These are phyloP conservation scores for Cepphus grylle DNA, from an alignment of 2,113 vertebrate genomes.

Conservation along the genomic window DNA sequence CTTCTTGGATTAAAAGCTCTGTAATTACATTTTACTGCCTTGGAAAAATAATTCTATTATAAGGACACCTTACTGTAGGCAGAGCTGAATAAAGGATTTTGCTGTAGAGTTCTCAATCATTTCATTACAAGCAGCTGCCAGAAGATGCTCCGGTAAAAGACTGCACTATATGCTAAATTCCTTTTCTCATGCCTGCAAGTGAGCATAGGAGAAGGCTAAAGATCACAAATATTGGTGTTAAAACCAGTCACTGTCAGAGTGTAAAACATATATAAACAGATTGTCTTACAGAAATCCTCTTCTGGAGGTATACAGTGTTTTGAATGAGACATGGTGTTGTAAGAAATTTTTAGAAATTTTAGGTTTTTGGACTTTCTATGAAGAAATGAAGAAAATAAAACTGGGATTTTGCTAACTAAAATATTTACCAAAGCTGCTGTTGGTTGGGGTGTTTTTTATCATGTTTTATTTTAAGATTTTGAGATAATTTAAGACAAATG, in stretches of 20 bases:
- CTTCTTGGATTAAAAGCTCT: not conserved
- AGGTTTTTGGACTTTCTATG: not conserved
- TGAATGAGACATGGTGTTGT: not conserved
- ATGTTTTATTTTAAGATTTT: not conserved
- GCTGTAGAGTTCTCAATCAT: not conserved
- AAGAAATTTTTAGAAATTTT: not conserved
- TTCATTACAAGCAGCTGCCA: not conserved
- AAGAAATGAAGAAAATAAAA: not conserved
- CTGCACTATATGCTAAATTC: not conserved
- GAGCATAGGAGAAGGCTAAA: not conserved
- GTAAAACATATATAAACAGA: not conserved
- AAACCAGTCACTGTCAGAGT: not conserved
- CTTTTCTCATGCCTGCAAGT: not conserved
- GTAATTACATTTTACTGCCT: not conserved
- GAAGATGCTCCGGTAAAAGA: not conserved
- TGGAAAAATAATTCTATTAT: not conserved
- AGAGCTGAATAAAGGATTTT: not conserved
- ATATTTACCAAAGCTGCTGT: not conserved
- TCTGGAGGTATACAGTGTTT: not conserved
- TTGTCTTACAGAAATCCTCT: not conserved
- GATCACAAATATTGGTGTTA: not conserved
- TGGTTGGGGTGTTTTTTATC: not conserved
- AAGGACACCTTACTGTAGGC: not conserved
- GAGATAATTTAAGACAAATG: not conserved
- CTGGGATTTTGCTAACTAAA: not conserved